Evolutionary conservation across 2,888 invertebrate genomes (phyloP), one percentile per base, ranked within the genome.

Genomic region (Machimus atricapillus): DNA sequence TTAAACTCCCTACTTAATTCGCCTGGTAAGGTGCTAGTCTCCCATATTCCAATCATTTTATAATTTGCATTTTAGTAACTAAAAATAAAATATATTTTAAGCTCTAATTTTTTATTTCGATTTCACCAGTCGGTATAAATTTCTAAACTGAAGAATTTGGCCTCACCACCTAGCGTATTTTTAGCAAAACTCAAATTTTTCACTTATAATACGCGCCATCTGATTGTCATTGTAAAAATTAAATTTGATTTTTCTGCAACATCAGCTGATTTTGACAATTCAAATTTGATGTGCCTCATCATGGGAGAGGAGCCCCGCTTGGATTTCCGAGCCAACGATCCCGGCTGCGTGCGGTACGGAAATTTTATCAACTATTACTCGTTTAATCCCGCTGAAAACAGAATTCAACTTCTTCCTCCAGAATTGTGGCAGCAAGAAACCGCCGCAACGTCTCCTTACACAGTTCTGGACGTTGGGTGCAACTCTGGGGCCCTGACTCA

Each of bases 331-430:
- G 89, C 89, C 3, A 90, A 93, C 87, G 94, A 96, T 92, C 97
- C 97, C 19, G 97, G 97, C 31, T 96, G 97, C 52, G 96, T 96
- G 0, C 94, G 94, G 91, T 94, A 94, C 93, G 97, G 97, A 85
- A 97, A 97, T 93, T 97, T 97, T 90, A 97, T 96, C 87, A 97
- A 97, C 92, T 97, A 97, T 91, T 97, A 97, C 91, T 93, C 95
- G 89, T 97, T 97, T 90, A 96, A 97, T 92, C 94, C 96, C 86
- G 94, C 95, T 34, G 93, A 94, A 87, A 94, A 95, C 89, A 94
- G 97, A 90, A 93, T 96, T 77, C 93, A 94, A 82, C 93, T 96
- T 89, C 93, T 97, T 89, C 94, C 95, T 9, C 46, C 1, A 0
- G n/a, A 19, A 9, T 89, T 90, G 81, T 88, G 88, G 85, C 86